These are phyloP conservation scores for Pseudochirops corinnae DNA, from an alignment of 2,797 vertebrate species.

Conservation along the genomic window DNA sequence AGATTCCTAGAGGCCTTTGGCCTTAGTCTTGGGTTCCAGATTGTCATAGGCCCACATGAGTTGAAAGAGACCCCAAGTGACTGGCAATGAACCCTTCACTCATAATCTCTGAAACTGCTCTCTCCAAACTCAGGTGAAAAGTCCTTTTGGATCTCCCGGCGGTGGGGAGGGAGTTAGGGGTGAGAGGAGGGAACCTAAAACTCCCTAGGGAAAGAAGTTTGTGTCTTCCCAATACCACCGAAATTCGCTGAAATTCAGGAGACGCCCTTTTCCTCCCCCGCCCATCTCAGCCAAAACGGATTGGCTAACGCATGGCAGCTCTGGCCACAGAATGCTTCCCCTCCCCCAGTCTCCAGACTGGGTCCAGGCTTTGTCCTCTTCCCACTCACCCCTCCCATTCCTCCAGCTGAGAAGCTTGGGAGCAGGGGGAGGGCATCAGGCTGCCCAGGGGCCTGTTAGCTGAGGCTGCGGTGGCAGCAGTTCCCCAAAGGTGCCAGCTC, in stretches of 20 bases:
- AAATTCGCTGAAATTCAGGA: neutral
- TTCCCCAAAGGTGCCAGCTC: neutral
- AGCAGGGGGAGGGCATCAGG: neutral
- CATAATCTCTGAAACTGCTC: neutral
- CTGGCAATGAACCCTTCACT: neutral
- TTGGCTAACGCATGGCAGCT: neutral
- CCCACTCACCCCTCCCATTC: neutral
- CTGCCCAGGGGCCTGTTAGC: neutral
- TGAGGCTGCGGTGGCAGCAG: neutral
- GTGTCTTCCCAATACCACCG: neutral
- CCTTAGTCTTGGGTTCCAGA: neutral
- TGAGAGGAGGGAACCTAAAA: neutral
- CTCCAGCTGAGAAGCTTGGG: neutral
- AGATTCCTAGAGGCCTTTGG: neutral
- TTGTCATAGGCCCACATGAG: neutral
- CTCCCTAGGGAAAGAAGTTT: neutral
- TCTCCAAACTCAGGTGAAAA: neutral
- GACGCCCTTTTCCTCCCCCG: neutral
- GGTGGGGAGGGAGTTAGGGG: neutral
- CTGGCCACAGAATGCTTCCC: neutral
- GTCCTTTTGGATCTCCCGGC: neutral
- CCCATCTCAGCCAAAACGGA: neutral
- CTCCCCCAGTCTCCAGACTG: fast-evolving
- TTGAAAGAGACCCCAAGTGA: neutral
- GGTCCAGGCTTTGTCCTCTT: neutral